These are phyloP conservation scores for Gadus chalcogrammus DNA, from an alignment of 2,113 vertebrate species.

Conservation along the genomic window DNA sequence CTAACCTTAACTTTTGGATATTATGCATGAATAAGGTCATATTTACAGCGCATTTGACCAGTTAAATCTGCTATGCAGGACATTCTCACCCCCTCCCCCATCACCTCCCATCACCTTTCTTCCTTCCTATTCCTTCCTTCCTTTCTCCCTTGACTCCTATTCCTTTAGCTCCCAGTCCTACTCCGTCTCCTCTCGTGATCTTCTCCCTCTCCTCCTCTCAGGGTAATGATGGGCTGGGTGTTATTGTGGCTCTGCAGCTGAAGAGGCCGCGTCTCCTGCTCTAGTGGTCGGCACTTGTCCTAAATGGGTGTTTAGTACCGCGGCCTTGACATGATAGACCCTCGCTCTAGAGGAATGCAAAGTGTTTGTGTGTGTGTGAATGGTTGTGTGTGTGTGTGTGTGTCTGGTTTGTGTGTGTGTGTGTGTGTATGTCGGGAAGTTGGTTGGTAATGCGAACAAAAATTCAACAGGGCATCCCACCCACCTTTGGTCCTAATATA, in stretches of 20 bases:
- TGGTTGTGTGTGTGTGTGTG: conserved; percentile 1
- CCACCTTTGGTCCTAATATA: no score
- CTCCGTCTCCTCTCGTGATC: conserved; percentile 29
- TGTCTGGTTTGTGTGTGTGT: neutral
- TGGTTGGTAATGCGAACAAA: neutral
- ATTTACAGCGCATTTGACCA: conserved; percentile 27
- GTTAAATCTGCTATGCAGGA: neutral
- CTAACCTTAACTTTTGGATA: conserved; percentile 25
- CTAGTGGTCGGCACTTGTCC: conserved; percentile 58
- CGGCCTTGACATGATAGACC: conserved; percentile 45
- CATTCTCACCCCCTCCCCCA: neutral
- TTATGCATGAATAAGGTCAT: no score
- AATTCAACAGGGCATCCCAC: neutral
- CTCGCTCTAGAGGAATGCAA: conserved; percentile 55
- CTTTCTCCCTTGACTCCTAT: conserved; percentile 8
- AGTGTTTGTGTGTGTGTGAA: conserved; percentile 9
- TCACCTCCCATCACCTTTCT: neutral
- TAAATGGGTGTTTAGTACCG: conserved; percentile 56
- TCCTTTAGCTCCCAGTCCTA: conserved; percentile 45
- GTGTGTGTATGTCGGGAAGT: neutral
- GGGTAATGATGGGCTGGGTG: conserved; percentile 63
- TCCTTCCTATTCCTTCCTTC: neutral
- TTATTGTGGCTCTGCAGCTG: conserved; percentile 60
- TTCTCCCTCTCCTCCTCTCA: conserved; percentile 14
- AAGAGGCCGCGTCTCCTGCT: conserved; percentile 56